Evolutionary conservation across 2,888 invertebrate species (phyloP).

Genomic region (Agrotis ipsilon): DNA sequence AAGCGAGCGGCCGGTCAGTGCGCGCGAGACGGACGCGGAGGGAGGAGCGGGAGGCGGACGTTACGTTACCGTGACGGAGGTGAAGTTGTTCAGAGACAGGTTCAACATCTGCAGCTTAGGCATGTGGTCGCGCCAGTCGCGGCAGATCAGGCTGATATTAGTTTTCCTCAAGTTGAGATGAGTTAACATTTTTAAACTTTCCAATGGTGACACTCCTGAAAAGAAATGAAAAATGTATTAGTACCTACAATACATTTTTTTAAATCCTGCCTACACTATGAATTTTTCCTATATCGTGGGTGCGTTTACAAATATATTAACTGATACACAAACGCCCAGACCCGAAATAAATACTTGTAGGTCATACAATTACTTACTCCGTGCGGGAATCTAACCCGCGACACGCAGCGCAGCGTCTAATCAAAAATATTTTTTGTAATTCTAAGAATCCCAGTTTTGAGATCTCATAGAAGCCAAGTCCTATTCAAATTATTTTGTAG

Average conservation of each 20-base stretch:
- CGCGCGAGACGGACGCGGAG: background rate
- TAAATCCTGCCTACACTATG: no score
- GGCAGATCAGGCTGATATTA: constrained; percentile 39
- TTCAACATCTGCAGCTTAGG: constrained; percentile 31
- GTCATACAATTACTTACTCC: no score
- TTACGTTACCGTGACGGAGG: constrained; percentile 41
- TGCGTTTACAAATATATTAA: no score
- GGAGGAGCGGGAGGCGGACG: background rate
- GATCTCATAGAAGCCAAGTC: no score
- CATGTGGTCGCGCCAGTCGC: constrained; percentile 54
- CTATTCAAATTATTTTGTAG: no score
- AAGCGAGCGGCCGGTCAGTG: background rate
- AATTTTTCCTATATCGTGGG: no score
- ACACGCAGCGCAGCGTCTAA: no score
- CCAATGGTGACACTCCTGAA: constrained; percentile 48
- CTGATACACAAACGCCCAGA: no score
- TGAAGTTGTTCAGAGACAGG: constrained; percentile 45
- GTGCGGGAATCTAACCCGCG: no score
- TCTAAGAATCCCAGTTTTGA: no score
- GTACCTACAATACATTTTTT: background rate
- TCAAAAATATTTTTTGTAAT: no score
- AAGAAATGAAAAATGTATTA: constrained; percentile 2
- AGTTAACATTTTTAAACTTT: constrained; percentile 17
- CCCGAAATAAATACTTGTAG: no score
- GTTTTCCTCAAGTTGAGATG: constrained; percentile 38